Percentiles rank a stretch among this genome's conserved stretches.
These are phyloP conservation scores for Zygaena filipendulae DNA, from an alignment of 2,888 invertebrate genomes.

Conservation along the genomic window DNA sequence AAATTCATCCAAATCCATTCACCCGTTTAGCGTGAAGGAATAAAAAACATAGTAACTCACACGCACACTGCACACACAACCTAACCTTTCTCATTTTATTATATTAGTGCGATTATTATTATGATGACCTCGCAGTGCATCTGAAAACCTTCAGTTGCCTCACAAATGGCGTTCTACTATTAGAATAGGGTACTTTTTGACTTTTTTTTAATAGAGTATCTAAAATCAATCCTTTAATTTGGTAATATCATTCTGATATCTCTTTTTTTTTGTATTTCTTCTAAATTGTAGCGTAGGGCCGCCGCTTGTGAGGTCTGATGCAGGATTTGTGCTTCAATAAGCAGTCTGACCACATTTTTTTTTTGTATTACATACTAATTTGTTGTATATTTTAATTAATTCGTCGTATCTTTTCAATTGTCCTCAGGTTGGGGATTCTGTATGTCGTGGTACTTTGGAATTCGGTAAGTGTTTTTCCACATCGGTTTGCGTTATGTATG, in stretches of 20 bases:
- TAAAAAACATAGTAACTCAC: too few species aligned
- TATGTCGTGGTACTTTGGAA: too few species aligned
- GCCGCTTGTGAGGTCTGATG: slow-evolving; percentile 50
- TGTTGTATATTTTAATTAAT: neutral
- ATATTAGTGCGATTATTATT: too few species aligned
- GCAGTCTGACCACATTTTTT: slow-evolving; percentile 33
- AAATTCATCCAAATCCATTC: too few species aligned
- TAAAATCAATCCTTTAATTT: slow-evolving; percentile 10
- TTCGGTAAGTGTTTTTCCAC: too few species aligned
- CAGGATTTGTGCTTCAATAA: slow-evolving; percentile 23
- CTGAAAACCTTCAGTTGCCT: slow-evolving; percentile 51
- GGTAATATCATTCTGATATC: slow-evolving; percentile 5
- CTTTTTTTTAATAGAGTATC: slow-evolving; percentile 14
- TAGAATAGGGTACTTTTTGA: slow-evolving; percentile 33
- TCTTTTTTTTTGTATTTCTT: slow-evolving; percentile 18
- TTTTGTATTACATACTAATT: too few species aligned
- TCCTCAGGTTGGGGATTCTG: too few species aligned
- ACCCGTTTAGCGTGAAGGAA: too few species aligned
- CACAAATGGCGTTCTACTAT: slow-evolving; percentile 25
- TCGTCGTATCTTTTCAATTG: slow-evolving; percentile 1
- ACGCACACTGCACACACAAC: too few species aligned
- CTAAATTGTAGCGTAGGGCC: slow-evolving; percentile 43
- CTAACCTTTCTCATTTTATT: too few species aligned
- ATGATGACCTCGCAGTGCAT: slow-evolving; percentile 64
- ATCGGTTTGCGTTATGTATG: too few species aligned